A percentile compares a stretch with the other conserved stretches of the same genome.
Evolutionary conservation across 2,888 invertebrate genomes (phyloP).

Genomic region (Enoplolaimus lenunculus): DNA sequence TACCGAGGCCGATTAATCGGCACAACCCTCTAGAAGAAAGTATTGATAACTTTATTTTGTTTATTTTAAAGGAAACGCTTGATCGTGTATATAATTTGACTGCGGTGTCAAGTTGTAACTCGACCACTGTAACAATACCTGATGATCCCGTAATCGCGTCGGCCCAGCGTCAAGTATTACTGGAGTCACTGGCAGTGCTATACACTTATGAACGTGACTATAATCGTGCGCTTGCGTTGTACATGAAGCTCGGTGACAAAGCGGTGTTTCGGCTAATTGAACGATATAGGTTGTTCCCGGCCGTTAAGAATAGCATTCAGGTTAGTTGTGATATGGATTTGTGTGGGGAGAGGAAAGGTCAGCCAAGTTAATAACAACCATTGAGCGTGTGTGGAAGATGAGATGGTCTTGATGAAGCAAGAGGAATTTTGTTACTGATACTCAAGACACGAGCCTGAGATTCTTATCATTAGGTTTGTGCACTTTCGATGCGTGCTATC

Average conservation of each 20-base stretch:
- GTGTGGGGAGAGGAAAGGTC: too few species aligned
- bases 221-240: constrained; percentile 24
- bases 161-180: constrained; percentile 22
- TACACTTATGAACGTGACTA: constrained; percentile 34
- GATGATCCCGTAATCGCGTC: constrained; percentile 3
- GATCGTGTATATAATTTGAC: constrained; percentile 7
- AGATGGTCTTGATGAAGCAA: too few species aligned
- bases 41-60: too few species aligned
- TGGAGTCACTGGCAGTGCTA: constrained; percentile 31
- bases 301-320: constrained; percentile 20
- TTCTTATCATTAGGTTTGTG: too few species aligned
- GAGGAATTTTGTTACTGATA: too few species aligned
- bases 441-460: too few species aligned
- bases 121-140: not conserved
- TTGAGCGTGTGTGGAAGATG: too few species aligned
- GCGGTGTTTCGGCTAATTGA: constrained; percentile 36
- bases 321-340: not conserved
- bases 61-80: constrained; percentile 18
- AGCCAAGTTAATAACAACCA: too few species aligned
- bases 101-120: not conserved
- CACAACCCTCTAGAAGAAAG: too few species aligned
- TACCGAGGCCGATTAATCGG: too few species aligned
- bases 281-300: constrained; percentile 33
- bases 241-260: constrained; percentile 20
- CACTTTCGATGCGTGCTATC: too few species aligned